Conservation (phyloP, 1,140 invertebrate genomes). For the Anastatus disparis region DNA sequence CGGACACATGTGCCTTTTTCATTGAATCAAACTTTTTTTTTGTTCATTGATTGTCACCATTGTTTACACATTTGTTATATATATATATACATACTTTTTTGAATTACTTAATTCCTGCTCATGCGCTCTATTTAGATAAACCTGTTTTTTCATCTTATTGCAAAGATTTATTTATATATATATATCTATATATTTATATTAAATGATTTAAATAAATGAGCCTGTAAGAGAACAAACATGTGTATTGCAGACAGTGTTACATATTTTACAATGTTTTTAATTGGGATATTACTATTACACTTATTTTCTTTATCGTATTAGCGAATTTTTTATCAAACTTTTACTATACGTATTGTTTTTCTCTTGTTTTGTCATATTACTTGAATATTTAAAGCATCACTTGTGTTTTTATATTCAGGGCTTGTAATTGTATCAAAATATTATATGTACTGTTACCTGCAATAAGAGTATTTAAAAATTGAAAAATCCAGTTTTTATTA, state of each 20-base stretch:
- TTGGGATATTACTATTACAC: slow-evolving; percentile 22
- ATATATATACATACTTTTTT: too few relatives aligned
- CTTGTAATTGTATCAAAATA: slow-evolving; percentile 35
- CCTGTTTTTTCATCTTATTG: slow-evolving; percentile 33
- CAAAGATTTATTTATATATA: slow-evolving; percentile 22
- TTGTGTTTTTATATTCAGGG: slow-evolving; percentile 39
- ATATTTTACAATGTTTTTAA: slow-evolving; percentile 34
- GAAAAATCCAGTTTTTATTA: slow-evolving; percentile 31
- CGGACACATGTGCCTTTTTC: slow-evolving; percentile 26
- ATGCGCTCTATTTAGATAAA: slow-evolving; percentile 37
- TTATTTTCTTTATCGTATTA: slow-evolving; percentile 24
- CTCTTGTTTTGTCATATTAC: slow-evolving; percentile 35
- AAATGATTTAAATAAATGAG: slow-evolving; percentile 33
- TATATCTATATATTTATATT: neutral
- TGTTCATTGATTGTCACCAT: slow-evolving; percentile 21
- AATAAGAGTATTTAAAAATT: slow-evolving; percentile 38
- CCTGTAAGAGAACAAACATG: slow-evolving; percentile 43
- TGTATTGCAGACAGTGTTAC: slow-evolving; percentile 47
- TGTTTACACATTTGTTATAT: slow-evolving; percentile 27
- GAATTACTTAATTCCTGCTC: slow-evolving; percentile 34
- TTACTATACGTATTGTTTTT: slow-evolving; percentile 45
- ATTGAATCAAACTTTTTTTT: slow-evolving; percentile 26
- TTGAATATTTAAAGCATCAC: slow-evolving; percentile 35
- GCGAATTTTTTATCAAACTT: slow-evolving; percentile 26
- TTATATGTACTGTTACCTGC: slow-evolving; percentile 37